Evolutionary conservation across 2,888 invertebrate genomes (phyloP).

Genomic region (Pyrrhia umbra): DNA sequence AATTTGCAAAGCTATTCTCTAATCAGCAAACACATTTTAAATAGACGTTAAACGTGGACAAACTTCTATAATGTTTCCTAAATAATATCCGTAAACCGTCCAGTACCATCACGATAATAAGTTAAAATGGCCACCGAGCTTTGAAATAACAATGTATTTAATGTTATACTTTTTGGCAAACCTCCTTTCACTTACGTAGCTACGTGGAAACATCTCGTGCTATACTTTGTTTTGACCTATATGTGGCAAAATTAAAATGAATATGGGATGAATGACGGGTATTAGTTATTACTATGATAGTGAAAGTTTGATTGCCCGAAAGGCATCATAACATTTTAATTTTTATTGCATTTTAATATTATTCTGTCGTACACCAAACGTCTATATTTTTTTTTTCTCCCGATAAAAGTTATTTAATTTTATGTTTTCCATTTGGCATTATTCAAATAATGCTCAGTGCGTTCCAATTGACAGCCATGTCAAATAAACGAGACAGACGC

Average conservation of each 20-base stretch:
- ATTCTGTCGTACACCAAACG: background rate
- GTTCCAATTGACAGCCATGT: conserved; percentile 64
- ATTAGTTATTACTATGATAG: too few relatives aligned
- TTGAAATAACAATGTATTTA: conserved; percentile 58
- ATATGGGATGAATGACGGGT: too few relatives aligned
- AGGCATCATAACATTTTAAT: too few relatives aligned
- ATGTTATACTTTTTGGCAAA: conserved; percentile 56
- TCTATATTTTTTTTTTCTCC: background rate
- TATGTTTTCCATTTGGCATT: conserved; percentile 39
- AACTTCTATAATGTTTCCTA: conserved; percentile 43
- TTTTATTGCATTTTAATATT: background rate
- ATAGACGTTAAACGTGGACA: conserved; percentile 31
- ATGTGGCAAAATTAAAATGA: conserved; percentile 1
- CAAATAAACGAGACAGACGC: conserved; percentile 54
- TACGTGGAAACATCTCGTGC: too few relatives aligned
- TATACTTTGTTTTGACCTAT: conserved; percentile 1
- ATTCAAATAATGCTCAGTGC: conserved; percentile 49
- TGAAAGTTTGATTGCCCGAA: too few relatives aligned
- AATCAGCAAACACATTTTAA: conserved; percentile 11
- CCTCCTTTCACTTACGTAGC: conserved; percentile 13
- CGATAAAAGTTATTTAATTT: background rate
- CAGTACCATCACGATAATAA: conserved; percentile 51
- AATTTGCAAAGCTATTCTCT: background rate
- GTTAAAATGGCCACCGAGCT: conserved; percentile 39
- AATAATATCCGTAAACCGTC: conserved; percentile 38